These are phyloP conservation scores for Sebastes oblongus DNA, from an alignment of 2,797 vertebrate genomes.

Conservation along the genomic window DNA sequence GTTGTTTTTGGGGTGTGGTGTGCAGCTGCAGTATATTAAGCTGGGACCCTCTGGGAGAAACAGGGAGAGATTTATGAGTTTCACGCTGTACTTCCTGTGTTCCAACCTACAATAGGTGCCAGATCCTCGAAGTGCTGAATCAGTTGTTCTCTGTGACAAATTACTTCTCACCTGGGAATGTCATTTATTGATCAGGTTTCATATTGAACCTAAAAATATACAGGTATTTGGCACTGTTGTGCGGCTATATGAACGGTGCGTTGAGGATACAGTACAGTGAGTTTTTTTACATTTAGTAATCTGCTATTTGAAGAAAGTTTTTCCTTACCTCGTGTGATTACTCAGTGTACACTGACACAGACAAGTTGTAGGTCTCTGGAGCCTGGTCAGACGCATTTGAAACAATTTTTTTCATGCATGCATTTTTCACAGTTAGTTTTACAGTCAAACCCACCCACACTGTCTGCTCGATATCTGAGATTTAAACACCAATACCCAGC, in stretches of 20 bases:
- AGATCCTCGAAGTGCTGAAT: conserved; percentile 43
- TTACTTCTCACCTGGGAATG: conserved; percentile 16
- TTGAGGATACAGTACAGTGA: background rate
- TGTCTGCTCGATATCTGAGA: background rate
- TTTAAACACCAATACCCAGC: background rate
- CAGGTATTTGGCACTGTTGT: background rate
- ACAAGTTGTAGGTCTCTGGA: background rate
- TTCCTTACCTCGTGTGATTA: background rate
- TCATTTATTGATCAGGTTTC: conserved; percentile 50
- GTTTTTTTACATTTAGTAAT: background rate
- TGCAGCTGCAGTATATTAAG: conserved; percentile 21
- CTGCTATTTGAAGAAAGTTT: background rate
- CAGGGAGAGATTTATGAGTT: conserved; percentile 42
- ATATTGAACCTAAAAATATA: background rate
- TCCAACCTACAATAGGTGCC: background rate
- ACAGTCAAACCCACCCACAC: background rate
- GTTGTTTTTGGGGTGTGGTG: background rate
- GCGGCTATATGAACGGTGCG: background rate
- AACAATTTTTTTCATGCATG: background rate
- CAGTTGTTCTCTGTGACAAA: conserved; percentile 36
- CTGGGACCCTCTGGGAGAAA: background rate
- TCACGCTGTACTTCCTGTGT: conserved; percentile 1
- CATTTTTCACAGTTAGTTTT: background rate
- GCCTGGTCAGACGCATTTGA: background rate
- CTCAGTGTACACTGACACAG: background rate